Evolutionary conservation across 2,797 vertebrate genomes (phyloP).

Genomic region (Molossus alvarezi): DNA sequence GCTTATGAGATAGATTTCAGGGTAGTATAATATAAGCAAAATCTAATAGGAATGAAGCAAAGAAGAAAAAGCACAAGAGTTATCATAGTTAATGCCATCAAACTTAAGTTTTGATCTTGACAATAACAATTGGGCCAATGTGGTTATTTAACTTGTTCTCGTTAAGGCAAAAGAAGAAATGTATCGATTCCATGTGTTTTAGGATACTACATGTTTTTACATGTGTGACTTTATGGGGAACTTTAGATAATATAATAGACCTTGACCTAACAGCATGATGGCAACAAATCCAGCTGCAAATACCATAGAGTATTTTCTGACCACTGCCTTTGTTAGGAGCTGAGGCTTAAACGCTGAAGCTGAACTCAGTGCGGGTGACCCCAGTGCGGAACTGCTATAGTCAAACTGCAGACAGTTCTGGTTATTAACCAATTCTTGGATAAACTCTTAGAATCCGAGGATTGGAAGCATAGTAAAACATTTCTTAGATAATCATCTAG

Average conservation of each 20-base stretch:
- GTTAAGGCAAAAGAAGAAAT: conserved; percentile 57
- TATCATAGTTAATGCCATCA: not conserved
- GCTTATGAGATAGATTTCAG: conserved; percentile 26
- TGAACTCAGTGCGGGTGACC: not conserved
- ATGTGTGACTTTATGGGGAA: not conserved
- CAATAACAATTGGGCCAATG: not conserved
- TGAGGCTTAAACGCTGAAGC: not conserved
- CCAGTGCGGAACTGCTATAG: not conserved
- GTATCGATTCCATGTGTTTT: not conserved
- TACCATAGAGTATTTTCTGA: not conserved
- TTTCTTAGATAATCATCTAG: conserved; percentile 34
- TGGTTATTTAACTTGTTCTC: conserved; percentile 69
- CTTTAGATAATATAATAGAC: not conserved
- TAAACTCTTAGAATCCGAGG: not conserved
- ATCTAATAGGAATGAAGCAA: conserved; percentile 15
- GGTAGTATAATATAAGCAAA: conserved; percentile 20
- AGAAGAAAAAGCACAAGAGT: conserved; percentile 14
- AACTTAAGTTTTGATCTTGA: conserved; percentile 17
- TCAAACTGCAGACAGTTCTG: not conserved
- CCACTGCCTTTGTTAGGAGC: not conserved
- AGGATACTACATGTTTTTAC: not conserved
- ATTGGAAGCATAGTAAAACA: not conserved
- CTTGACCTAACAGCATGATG: not conserved
- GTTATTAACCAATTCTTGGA: conserved; percentile 10
- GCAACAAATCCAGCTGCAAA: not conserved